Conservation (phyloP, 2,113 vertebrate species). For the Falcunculus frontatus region DNA sequence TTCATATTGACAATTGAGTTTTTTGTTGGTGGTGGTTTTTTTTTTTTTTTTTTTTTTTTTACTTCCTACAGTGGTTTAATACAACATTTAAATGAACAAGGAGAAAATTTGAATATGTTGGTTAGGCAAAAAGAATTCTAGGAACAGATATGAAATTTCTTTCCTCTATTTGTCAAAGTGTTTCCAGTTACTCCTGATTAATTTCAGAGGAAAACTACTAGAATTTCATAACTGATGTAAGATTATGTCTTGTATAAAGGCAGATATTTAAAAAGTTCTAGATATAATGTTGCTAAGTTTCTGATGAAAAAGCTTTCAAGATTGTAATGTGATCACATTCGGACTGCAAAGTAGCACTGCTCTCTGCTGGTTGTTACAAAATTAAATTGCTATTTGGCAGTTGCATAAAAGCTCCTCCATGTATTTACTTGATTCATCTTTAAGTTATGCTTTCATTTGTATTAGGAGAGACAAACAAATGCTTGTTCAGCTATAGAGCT, state of each 20-base stretch:
- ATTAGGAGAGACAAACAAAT: not conserved
- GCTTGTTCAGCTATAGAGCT: not conserved
- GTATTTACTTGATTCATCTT: not conserved
- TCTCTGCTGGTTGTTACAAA: slow-evolving; percentile 52
- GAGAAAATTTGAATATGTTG: not conserved
- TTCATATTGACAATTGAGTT: not conserved
- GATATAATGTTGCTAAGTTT: not conserved
- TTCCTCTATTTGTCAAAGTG: not conserved
- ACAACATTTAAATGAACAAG: not conserved
- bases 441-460: not conserved
- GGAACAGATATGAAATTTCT: not conserved
- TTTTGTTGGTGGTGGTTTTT: not conserved
- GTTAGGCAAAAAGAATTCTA: not conserved
- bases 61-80: not conserved
- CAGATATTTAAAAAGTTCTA: not conserved
- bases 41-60: not conserved
- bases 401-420: not conserved
- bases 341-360: slow-evolving; percentile 32
- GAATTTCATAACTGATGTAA: not conserved
- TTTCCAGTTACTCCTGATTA: not conserved
- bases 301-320: not conserved
- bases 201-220: not conserved
- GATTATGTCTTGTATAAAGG: not conserved
- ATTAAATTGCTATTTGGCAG: not conserved
- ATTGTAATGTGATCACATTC: not conserved